A percentile compares a stretch with the other conserved stretches of the same genome.
Evolutionary conservation across 2,797 vertebrate species (phyloP).

Genomic region (Spea hammondii): DNA sequence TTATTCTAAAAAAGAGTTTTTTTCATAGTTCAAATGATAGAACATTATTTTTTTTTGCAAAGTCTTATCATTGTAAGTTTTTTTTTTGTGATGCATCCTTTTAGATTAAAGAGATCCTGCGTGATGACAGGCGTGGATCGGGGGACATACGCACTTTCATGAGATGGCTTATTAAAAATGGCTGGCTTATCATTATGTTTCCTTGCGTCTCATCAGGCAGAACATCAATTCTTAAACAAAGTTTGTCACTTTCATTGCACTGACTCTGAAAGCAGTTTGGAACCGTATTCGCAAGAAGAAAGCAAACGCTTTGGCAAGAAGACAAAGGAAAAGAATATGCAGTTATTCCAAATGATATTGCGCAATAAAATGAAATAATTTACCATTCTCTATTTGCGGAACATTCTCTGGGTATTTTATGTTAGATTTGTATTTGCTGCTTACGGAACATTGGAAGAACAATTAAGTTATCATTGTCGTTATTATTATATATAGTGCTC

Average conservation of each 20-base stretch:
- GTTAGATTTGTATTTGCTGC: too few species aligned
- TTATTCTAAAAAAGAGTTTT: too few species aligned
- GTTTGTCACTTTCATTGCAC: constrained; percentile 44
- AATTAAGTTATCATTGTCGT: too few species aligned
- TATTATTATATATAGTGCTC: too few species aligned
- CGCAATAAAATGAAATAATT: too few species aligned
- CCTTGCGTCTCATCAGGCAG: constrained; percentile 9
- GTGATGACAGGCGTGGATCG: constrained; percentile 5
- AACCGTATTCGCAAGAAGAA: not conserved
- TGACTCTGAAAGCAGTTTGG: constrained; percentile 25
- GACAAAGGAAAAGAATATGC: constrained; percentile 13
- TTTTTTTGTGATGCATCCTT: not conserved
- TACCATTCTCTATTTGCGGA: too few species aligned
- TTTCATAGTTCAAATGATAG: too few species aligned
- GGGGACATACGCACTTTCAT: constrained; percentile 27
- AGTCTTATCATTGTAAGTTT: not conserved
- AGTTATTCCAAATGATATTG: not conserved
- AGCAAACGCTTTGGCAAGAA: constrained; percentile 13
- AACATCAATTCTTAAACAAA: constrained; percentile 39
- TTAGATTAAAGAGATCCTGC: constrained; percentile 6
- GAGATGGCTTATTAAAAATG: constrained; percentile 30
- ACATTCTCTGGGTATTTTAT: too few species aligned
- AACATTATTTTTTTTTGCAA: too few species aligned
- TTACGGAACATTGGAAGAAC: too few species aligned
- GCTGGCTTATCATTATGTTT: constrained; percentile 20